Base-by-base conservation (phyloP, 2,113 vertebrate species). In the Glareola pratincola region DNA sequence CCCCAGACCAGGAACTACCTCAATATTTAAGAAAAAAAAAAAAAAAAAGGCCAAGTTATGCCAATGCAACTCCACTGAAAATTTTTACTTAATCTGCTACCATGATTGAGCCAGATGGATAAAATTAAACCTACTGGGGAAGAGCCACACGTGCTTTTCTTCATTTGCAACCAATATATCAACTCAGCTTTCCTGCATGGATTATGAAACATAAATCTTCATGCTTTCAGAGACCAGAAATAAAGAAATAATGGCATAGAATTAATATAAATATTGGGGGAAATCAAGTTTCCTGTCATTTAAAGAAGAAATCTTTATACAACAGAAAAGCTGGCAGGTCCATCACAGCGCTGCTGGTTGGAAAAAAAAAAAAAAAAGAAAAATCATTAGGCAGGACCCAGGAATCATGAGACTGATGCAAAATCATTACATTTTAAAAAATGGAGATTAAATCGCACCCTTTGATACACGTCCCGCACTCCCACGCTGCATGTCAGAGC, bases 131-230 rank as follows among this genome's bases (percentile, higher is more conserved):
- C 88, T 68, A 47, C 93, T 60, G 71, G 84, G 90, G 77, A 95
- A 94, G 81, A 95, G 92, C 90, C 77, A 91, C 96, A 95, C 50
- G 88, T 95, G 92, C 92, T 93, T 85, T 64, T 94, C 95, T 95
- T 95, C 96, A 89, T 96, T 95, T 97, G 96, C 92, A 96, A 92
- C 90, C 90, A 93, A 95, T 93, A 72, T 88, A 92, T 96, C 96
- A 94, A 73, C 67, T 69, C 95, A 93, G 90, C 74, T 67, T 93
- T 93, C 93, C 90, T 72, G 87, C 85, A 26, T 60, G 81, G 92
- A 69, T 93, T 95, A 84, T n/a, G 87, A 81, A 95, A 87, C 89
- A 87, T 89, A 92, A 94, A 92, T 81, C 94, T 96, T 91, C 51
- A 6, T 59, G 87, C 91, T 95, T 92, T 78, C 8, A 7, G 60